Evolutionary conservation across 2,113 vertebrate genomes (phyloP), one percentile per base, ranked within the genome.

Genomic region (Gambusia holbrooki): DNA sequence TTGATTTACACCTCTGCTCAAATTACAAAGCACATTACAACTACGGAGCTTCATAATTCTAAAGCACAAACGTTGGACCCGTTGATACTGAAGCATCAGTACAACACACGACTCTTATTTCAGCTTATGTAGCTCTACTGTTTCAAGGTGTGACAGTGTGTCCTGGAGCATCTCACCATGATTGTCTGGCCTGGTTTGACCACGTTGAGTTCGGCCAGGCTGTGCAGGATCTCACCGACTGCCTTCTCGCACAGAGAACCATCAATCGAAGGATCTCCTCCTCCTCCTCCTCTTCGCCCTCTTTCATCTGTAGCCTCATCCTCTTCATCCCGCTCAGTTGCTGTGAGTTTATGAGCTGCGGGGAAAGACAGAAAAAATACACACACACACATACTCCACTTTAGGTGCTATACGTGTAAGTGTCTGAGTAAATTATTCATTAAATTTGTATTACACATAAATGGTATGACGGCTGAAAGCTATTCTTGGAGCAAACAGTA

Each of bases 101-200:
- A 25, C 9, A n/a, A 58, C 7, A n/a, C 22, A 54, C 51, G 8
- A 3, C 19, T n/a, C 51, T 1, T 58, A 58, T 58, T 25, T 58
- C 25, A 25, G 51, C 11, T 58, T 25, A 25, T 10, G 25, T 58
- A 10, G 51, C 22, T 58, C 51, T 25, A 54, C 48, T 22, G 25
- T n/a, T 58, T 58, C 22, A 58, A 58, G 17, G 51, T 25, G 10
- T 13, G 33, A 33, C 7, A 6, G 11, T 37, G 45, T n/a, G 27
- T 35, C 17, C 40, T 62, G 42, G 37, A 76, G 12, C 58, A 3
- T 82, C 90, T 89, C 77, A 93, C 91, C 91, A 94, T 94, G 30
- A 93, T 76, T 2, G 82, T 95, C 75, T 95, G 94, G 77, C 92
- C 93, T 7, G 95, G 81, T 79, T 95, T 95, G 62, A 94, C 92